Percentiles rank a stretch among this genome's conserved stretches.
Conservation (phyloP, 64 coral and sea anemone genomes). For the Montipora sp. region DNA sequence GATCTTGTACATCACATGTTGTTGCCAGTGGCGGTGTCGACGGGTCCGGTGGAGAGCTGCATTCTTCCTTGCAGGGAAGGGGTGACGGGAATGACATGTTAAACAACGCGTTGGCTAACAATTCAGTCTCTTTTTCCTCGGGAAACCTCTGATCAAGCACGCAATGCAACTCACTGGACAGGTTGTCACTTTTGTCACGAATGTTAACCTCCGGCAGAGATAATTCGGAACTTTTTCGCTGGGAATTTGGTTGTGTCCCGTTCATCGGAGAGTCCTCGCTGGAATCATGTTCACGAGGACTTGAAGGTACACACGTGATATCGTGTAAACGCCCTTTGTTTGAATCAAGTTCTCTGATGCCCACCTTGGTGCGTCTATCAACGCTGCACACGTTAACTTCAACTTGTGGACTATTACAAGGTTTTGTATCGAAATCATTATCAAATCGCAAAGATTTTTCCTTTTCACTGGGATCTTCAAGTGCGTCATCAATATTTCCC, state of each 20-base stretch:
- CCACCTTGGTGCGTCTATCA: background rate
- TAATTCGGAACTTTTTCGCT: background rate
- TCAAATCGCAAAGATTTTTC: background rate
- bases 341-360: background rate
- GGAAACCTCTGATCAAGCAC: background rate
- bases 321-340: background rate
- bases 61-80: background rate
- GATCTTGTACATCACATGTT: background rate
- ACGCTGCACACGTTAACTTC: background rate
- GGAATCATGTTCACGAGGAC: constrained; percentile 24
- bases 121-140: constrained; percentile 53
- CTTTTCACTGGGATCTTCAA: background rate
- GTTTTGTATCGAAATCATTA: background rate
- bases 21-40: constrained; percentile 35
- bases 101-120: constrained; percentile 80
- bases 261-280: background rate
- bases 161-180: background rate
- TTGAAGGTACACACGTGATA: constrained; percentile 55
- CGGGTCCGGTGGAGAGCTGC: constrained; percentile 65
- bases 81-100: constrained; percentile 91
- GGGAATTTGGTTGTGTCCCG: background rate
- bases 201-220: background rate
- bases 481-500: background rate
- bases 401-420: background rate
- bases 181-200: background rate